Evolutionary conservation across 2,888 invertebrate genomes (phyloP).

Genomic region (Oscheius sp.): DNA sequence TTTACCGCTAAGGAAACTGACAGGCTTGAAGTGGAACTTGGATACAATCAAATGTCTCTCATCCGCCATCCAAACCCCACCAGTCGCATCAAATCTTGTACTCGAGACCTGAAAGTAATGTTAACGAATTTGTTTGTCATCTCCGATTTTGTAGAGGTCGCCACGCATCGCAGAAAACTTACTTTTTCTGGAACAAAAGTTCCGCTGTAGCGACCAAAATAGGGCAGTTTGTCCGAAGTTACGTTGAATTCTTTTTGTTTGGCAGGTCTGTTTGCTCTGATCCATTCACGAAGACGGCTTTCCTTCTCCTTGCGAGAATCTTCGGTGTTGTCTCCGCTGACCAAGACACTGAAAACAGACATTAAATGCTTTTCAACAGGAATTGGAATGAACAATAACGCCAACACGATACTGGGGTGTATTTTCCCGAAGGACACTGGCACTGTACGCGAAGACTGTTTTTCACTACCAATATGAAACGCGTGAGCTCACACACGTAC

Average conservation of each 20-base stretch:
- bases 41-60: conserved; percentile 68
- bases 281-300: conserved; percentile 68
- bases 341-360: conserved; percentile 41
- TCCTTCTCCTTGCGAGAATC: conserved; percentile 63
- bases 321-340: conserved; percentile 56
- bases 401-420: too few species aligned
- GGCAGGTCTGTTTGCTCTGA: conserved; percentile 66
- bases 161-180: conserved; percentile 23
- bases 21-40: conserved; percentile 70
- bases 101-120: conserved; percentile 29
- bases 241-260: conserved; percentile 42
- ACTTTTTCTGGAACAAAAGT: conserved; percentile 63
- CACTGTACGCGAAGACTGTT: too few species aligned
- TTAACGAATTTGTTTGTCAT: conserved; percentile 8
- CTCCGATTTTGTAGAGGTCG: conserved; percentile 32
- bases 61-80: conserved; percentile 71
- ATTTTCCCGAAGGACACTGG: too few species aligned
- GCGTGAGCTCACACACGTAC: too few species aligned
- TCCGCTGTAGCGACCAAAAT: conserved; percentile 71
- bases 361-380: conserved; percentile 33
- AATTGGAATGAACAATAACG: background rate
- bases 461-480: too few species aligned
- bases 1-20: conserved; percentile 56
- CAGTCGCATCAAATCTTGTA: conserved; percentile 52
- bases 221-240: conserved; percentile 66